These are phyloP conservation scores for Megatriorchis doriae DNA, from an alignment of 2,113 vertebrate genomes.

Conservation along the genomic window DNA sequence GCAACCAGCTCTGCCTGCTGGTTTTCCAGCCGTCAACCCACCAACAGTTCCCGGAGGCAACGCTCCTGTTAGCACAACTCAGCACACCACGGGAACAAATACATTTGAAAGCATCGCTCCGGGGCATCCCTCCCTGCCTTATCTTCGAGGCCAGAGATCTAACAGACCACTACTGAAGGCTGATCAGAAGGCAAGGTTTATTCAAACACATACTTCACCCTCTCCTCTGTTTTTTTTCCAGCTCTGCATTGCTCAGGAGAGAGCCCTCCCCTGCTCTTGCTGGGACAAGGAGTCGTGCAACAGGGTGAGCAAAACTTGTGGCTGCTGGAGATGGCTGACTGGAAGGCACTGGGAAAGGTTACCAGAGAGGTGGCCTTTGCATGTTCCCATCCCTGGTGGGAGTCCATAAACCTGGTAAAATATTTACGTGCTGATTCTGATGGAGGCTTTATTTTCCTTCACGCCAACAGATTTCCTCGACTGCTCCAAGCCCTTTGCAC, in stretches of 20 bases:
- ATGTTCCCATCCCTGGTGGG: not conserved
- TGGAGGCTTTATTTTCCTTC: not conserved
- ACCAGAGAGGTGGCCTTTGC: not conserved
- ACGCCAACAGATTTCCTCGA: not conserved
- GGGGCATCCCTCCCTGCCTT: not conserved
- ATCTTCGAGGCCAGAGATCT: not conserved
- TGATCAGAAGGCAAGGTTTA: not conserved
- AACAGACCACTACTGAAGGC: constrained; percentile 25
- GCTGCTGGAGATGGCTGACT: not conserved
- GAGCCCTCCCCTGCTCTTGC: not conserved
- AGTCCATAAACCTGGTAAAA: constrained; percentile 37
- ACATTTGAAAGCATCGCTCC: not conserved
- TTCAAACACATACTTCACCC: not conserved
- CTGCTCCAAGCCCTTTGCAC: not conserved
- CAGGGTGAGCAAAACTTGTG: fast-evolving
- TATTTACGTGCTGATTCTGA: not conserved
- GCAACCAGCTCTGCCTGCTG: not conserved
- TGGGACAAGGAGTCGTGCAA: not conserved
- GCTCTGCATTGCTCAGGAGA: not conserved
- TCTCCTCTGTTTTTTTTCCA: not conserved
- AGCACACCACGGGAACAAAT: not conserved
- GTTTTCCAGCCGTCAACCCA: not conserved
- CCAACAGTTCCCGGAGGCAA: fast-evolving
- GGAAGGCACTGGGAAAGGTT: constrained; percentile 12
- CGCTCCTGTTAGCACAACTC: not conserved